phyloP scores from a whole-genome alignment of 2,113 vertebrate genomes.

The Pagrus major region DNA sequence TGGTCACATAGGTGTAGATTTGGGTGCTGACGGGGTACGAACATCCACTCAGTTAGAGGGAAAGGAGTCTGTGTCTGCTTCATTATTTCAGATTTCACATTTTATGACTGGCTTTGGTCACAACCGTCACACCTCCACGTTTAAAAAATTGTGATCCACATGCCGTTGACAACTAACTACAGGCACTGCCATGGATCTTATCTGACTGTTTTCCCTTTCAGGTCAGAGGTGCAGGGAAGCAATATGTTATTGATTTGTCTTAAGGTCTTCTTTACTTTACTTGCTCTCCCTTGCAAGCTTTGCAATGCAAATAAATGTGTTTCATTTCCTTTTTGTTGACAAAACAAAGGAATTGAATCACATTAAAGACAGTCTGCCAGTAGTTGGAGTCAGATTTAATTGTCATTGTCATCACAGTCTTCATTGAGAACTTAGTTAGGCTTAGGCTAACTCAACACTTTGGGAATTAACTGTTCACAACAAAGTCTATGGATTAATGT shows the following conservation, averaged over 20 bases:
- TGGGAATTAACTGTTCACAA: no score
- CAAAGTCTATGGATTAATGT: no score
- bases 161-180: not conserved
- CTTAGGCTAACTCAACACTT: no score
- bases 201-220: not conserved
- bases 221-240: not conserved
- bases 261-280: not conserved
- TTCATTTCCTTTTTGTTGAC: not conserved
- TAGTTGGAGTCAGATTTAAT: not conserved
- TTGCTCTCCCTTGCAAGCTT: not conserved
- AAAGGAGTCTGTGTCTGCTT: not conserved
- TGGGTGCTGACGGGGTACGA: not conserved
- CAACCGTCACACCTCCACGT: not conserved
- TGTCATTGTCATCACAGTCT: no score
- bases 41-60: not conserved
- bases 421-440: no score
- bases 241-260: not conserved
- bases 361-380: not conserved
- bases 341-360: not conserved
- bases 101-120: not conserved
- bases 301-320: not conserved
- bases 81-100: not conserved
- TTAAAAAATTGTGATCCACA: not conserved
- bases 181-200: not conserved
- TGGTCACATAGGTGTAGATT: not conserved